Percentiles rank a stretch among this genome's conserved stretches.
Evolutionary conservation across 2,888 invertebrate species (phyloP).

Genomic region (Aphodius sticticus): DNA sequence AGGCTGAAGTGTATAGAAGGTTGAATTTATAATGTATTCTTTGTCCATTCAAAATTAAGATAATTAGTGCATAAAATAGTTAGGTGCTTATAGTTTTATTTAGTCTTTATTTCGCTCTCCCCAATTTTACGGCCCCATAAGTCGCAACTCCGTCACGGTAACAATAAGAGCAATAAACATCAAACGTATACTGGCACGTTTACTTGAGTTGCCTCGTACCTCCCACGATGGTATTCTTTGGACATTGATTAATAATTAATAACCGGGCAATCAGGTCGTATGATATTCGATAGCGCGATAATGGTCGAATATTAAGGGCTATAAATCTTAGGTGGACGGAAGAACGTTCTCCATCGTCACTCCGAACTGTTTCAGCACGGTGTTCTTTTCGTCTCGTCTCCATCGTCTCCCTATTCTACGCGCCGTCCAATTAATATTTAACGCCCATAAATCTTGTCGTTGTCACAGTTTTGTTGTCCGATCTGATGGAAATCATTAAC

Average conservation of each 20-base stretch:
- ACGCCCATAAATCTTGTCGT: neutral
- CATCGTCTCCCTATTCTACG: neutral
- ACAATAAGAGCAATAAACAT: too few relatives aligned
- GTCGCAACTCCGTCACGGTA: too few relatives aligned
- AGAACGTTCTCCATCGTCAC: neutral
- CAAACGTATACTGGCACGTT: neutral
- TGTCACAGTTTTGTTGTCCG: neutral
- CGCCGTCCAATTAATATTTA: neutral
- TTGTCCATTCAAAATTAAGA: too few relatives aligned
- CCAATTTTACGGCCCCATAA: too few relatives aligned
- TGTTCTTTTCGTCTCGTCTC: neutral
- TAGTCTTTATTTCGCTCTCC: too few relatives aligned
- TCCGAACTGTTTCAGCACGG: neutral
- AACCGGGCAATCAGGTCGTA: neutral
- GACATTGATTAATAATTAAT: conserved; percentile 4
- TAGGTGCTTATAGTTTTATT: too few relatives aligned
- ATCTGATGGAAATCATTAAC: conserved; percentile 4
- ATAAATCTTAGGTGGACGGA: neutral
- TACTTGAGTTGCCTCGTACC: neutral
- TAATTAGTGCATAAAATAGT: too few relatives aligned
- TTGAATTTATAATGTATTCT: too few relatives aligned
- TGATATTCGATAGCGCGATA: neutral
- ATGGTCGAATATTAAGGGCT: conserved; percentile 4
- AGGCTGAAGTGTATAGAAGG: too few relatives aligned
- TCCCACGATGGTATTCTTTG: neutral